Evolutionary conservation across 1,140 invertebrate genomes (phyloP).

Genomic region (Atta texana): DNA sequence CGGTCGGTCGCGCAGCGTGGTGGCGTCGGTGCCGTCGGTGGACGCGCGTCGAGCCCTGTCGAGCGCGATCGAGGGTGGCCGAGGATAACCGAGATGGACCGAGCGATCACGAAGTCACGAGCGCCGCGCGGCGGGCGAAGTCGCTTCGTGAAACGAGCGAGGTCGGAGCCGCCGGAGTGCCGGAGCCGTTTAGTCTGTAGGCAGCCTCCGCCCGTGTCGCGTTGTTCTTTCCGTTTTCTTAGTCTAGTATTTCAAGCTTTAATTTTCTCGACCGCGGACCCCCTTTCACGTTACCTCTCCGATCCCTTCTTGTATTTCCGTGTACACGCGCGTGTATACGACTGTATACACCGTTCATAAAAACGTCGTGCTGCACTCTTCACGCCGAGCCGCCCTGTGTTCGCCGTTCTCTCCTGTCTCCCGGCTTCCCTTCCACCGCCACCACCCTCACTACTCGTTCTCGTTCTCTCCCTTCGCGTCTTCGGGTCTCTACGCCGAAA

Average conservation of each 20-base stretch:
- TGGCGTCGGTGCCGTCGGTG: neutral
- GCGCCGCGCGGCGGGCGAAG: slow-evolving; percentile 28
- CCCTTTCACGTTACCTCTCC: slow-evolving; percentile 31
- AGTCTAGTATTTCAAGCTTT: slow-evolving; percentile 84
- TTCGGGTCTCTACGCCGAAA: slow-evolving; percentile 55
- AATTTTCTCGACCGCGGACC: slow-evolving; percentile 75
- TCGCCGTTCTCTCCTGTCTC: neutral
- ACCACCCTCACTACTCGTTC: neutral
- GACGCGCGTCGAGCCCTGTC: slow-evolving; percentile 22
- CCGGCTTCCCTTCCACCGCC: neutral
- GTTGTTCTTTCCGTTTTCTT: slow-evolving; percentile 85
- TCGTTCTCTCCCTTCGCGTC: slow-evolving; percentile 42
- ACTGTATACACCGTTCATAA: neutral
- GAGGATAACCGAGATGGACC: slow-evolving; percentile 44
- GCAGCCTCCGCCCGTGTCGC: slow-evolving; percentile 83
- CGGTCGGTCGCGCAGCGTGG: slow-evolving; percentile 9
- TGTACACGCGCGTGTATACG: neutral
- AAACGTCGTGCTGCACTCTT: neutral
- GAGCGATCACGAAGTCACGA: slow-evolving; percentile 8
- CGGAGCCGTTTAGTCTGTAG: slow-evolving; percentile 79
- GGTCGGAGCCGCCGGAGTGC: too few species aligned
- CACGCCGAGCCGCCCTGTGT: slow-evolving; percentile 28
- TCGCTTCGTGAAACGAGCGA: slow-evolving; percentile 41
- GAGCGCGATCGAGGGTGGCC: slow-evolving; percentile 49
- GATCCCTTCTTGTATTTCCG: neutral